These are phyloP conservation scores for Lindbergichthys nudifrons DNA, from an alignment of 2,797 vertebrate species.

Conservation along the genomic window DNA sequence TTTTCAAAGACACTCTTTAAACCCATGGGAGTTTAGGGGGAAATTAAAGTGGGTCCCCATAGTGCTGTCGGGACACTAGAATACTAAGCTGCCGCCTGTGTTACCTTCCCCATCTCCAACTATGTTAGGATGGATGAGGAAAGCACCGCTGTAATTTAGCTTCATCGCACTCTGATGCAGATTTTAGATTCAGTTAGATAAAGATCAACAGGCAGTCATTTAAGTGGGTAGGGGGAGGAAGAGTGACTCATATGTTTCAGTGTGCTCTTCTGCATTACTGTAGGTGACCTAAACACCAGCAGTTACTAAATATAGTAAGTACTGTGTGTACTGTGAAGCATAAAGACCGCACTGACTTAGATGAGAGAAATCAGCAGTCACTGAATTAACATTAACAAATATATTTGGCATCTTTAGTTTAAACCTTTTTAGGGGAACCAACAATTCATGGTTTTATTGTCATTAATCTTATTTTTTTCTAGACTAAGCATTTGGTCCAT, in stretches of 20 bases:
- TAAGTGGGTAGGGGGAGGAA: constrained; percentile 23
- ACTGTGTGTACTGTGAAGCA: neutral
- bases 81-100: constrained; percentile 40
- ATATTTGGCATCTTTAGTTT: neutral
- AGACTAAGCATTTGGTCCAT: too few species aligned
- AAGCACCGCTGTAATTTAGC: constrained; percentile 42
- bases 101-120: constrained; percentile 37
- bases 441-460: too few species aligned
- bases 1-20: constrained; percentile 64
- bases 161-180: constrained; percentile 27
- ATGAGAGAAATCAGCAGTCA: neutral
- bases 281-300: constrained; percentile 33
- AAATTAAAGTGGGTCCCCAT: constrained; percentile 65
- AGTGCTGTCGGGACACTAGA: constrained; percentile 39
- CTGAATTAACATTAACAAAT: neutral
- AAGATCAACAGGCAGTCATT: constrained; percentile 24
- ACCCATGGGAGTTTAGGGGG: constrained; percentile 51
- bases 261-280: constrained; percentile 15
- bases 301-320: constrained; percentile 30
- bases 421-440: too few species aligned
- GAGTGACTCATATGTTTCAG: constrained; percentile 48
- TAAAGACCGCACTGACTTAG: constrained; percentile 5
- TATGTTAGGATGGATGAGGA: constrained; percentile 22
- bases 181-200: constrained; percentile 38
- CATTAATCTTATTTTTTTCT: too few species aligned